Evolutionary conservation across 2,113 vertebrate genomes (phyloP), one percentile per base, ranked within the genome.

Genomic region (Andinoacara biseriatus): DNA sequence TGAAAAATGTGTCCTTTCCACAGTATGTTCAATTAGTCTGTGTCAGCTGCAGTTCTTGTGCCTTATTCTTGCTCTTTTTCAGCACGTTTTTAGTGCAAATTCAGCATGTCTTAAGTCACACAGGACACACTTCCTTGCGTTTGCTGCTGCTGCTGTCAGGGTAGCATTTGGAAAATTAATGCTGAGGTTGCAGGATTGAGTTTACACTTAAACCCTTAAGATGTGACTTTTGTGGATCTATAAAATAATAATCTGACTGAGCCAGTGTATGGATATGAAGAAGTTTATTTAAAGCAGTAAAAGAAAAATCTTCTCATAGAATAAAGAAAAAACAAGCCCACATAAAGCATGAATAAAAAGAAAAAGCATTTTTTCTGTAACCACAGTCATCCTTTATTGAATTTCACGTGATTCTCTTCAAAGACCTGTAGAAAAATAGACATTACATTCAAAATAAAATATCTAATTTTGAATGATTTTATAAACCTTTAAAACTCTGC

Each of bases 361-460:
- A 35, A 22, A 63, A 35, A 17, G 0, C 5, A 35, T 33, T 58
- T 54, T 29, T 17, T 20, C 33, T n/a, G 58, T 10, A 54, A 10
- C 59, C 69, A 40, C 58, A 54, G 15, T n/a, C 35, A 3, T 24
- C 33, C 80, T 67, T 63, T 46, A 77, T 56, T 62, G 38, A 7
- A n/a, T 76, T 81, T 74, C 15, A 78, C 46, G 31, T 10, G 33
- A 81, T 77, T 75, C 56, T 85, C 89, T 57, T 94, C 86, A 88
- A 81, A 88, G 67, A 83, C 88, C 94, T 94, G 91, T 76, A 72
- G 65, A 89, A 89, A 90, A 10, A 87, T 72, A 54, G 84, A 88
- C 0, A 60, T 17, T 10, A 67, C 76, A 78, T 43, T 18, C 1
- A 14, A 82, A 22, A 59, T 77, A 78, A 61, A 72, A 63, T 76